Evolutionary conservation across 2,797 vertebrate species (phyloP).

Genomic region (Scolopax bukidnonensis): DNA sequence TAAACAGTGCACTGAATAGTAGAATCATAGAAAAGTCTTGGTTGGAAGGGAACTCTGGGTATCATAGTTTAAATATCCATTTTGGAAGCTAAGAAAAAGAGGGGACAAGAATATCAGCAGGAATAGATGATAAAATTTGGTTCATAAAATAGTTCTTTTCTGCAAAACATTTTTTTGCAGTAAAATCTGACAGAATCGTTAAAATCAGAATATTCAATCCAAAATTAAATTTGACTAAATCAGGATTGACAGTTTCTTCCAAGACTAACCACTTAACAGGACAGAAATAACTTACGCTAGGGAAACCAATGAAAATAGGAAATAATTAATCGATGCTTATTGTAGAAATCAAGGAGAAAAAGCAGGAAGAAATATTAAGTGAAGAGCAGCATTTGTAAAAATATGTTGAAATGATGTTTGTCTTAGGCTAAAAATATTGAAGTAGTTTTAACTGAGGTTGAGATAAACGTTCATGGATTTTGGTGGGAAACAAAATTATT

Average conservation of each 20-base stretch:
- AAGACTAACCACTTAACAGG: constrained; percentile 20
- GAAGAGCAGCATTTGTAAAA: constrained; percentile 9
- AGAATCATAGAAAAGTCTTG: not conserved
- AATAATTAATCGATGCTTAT: constrained; percentile 50
- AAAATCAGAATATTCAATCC: not conserved
- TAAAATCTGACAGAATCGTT: not conserved
- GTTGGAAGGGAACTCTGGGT: not conserved
- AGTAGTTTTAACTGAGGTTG: not conserved
- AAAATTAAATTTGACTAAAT: not conserved
- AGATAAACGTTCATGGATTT: not conserved
- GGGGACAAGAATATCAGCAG: not conserved
- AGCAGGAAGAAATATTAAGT: constrained; percentile 4
- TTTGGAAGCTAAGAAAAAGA: not conserved
- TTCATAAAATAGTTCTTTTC: not conserved
- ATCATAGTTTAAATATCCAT: not conserved
- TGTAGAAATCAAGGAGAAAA: constrained; percentile 20
- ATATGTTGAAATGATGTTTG: not conserved
- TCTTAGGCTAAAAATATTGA: not conserved
- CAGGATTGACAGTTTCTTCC: constrained; percentile 17
- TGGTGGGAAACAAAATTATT: not conserved
- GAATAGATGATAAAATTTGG: not conserved
- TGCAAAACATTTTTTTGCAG: not conserved
- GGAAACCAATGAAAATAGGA: constrained; percentile 38
- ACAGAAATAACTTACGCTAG: constrained; percentile 15
- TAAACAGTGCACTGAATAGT: not conserved